A percentile compares a stretch with the other conserved stretches of the same genome.
These are phyloP conservation scores for Ditula angustiorana DNA, from an alignment of 2,888 invertebrate species.

Conservation along the genomic window DNA sequence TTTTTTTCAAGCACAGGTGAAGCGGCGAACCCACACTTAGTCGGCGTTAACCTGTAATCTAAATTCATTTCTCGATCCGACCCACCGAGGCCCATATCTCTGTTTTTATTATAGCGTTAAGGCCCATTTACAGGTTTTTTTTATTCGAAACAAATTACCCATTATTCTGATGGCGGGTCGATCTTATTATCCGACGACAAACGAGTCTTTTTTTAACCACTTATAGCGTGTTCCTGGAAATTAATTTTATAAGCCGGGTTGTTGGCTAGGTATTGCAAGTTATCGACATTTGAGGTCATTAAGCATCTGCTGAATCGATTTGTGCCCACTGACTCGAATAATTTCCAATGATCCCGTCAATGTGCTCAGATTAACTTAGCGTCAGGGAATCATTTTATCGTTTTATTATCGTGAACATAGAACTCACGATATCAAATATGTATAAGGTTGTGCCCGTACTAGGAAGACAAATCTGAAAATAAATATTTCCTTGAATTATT, in stretches of 20 bases:
- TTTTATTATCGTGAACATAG: not conserved
- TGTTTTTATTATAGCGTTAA: slow-evolving; percentile 83
- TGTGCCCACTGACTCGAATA: slow-evolving; percentile 73
- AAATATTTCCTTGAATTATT: slow-evolving; percentile 59
- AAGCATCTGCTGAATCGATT: slow-evolving; percentile 68
- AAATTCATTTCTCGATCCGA: slow-evolving; percentile 85
- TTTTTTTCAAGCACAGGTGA: slow-evolving; percentile 82
- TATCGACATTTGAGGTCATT: slow-evolving; percentile 59
- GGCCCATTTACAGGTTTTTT: slow-evolving; percentile 82
- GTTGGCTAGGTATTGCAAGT: slow-evolving; percentile 15
- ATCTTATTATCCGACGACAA: slow-evolving; percentile 76
- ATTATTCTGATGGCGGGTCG: slow-evolving; percentile 76
- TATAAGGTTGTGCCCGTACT: slow-evolving; percentile 55
- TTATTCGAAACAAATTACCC: slow-evolving; percentile 83
- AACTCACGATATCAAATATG: slow-evolving; percentile 63
- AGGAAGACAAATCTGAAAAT: slow-evolving; percentile 51
- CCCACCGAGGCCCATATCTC: slow-evolving; percentile 79
- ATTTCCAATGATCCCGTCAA: slow-evolving; percentile 69
- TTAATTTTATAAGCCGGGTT: slow-evolving; percentile 36
- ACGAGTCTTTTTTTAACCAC: slow-evolving; percentile 57
- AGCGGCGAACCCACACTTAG: slow-evolving; percentile 81
- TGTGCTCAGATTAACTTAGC: slow-evolving; percentile 29
- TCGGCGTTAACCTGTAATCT: slow-evolving; percentile 85
- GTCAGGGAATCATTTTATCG: slow-evolving; percentile 19
- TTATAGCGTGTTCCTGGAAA: slow-evolving; percentile 43